Percentiles rank a stretch among this genome's conserved stretches.
phyloP scores from a whole-genome alignment of 2,113 vertebrate species.

The Ictalurus furcatus region DNA sequence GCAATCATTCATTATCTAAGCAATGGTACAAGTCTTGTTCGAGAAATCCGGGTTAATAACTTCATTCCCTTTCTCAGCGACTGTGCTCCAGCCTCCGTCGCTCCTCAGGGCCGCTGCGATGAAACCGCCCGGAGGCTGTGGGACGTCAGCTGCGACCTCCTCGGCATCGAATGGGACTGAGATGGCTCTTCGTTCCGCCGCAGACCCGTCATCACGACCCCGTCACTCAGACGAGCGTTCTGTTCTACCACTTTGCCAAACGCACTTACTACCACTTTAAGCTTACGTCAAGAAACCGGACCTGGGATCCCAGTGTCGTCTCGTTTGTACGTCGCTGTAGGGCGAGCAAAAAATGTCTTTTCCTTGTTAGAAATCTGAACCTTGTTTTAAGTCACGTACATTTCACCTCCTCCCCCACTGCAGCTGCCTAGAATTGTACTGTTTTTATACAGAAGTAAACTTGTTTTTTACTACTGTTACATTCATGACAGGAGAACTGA shows the following conservation, averaged over 20 bases:
- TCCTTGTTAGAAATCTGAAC: conserved; percentile 10
- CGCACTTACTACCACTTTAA: background rate
- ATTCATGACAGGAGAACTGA: conserved; percentile 63
- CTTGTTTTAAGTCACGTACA: conserved; percentile 38
- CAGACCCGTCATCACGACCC: background rate
- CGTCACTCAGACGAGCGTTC: background rate
- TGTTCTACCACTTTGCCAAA: conserved; percentile 16
- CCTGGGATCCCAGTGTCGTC: background rate
- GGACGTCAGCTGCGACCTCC: conserved; percentile 86
- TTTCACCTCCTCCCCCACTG: conserved; percentile 56
- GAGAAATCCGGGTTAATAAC: background rate
- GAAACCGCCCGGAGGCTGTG: conserved; percentile 84
- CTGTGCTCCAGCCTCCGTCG: conserved; percentile 82
- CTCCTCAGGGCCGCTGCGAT: conserved; percentile 80
- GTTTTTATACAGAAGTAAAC: conserved; percentile 71
- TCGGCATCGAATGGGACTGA: conserved; percentile 86
- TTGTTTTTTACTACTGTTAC: conserved; percentile 70
- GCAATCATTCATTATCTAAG: too few species aligned
- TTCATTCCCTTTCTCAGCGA: conserved; percentile 72
- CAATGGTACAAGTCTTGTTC: background rate
- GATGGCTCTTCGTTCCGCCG: conserved; percentile 5
- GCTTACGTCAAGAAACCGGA: background rate
- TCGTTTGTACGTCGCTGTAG: background rate
- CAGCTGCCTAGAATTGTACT: conserved; percentile 65
- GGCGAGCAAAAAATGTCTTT: conserved; percentile 33